Conservation (phyloP, 2,888 invertebrate species). For the Andrena marginata region DNA sequence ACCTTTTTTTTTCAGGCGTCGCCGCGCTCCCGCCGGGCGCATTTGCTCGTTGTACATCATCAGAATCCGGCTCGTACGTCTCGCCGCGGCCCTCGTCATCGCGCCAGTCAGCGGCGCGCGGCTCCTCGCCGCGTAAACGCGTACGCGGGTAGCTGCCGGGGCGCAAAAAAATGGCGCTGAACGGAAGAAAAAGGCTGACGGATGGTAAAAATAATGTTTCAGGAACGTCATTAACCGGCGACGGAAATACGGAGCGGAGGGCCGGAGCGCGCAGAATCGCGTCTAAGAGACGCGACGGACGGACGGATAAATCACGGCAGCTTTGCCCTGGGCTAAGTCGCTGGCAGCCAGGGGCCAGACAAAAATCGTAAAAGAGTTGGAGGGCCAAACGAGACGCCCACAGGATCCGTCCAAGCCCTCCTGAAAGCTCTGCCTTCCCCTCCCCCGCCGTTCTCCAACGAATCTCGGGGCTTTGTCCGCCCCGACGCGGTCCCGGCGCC, state of each 20-base stretch:
- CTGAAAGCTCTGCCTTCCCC: neutral
- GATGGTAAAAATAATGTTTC: slow-evolving; percentile 71
- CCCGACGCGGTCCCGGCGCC: neutral
- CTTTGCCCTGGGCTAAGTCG: slow-evolving; percentile 65
- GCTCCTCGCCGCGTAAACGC: slow-evolving; percentile 31
- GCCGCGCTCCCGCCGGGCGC: slow-evolving; percentile 9
- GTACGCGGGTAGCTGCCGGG: slow-evolving; percentile 49
- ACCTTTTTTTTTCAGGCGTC: slow-evolving; percentile 20
- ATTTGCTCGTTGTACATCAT: slow-evolving; percentile 46
- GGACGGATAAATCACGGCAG: slow-evolving; percentile 78
- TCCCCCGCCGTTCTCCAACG: neutral
- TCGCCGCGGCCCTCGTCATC: slow-evolving; percentile 28
- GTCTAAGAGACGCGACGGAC: slow-evolving; percentile 61
- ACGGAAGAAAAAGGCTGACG: slow-evolving; percentile 45
- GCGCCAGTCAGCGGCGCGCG: slow-evolving; percentile 23
- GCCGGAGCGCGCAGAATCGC: slow-evolving; percentile 17
- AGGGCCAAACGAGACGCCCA: slow-evolving; percentile 69
- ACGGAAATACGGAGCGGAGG: slow-evolving; percentile 73
- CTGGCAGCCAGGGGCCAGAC: slow-evolving; percentile 70
- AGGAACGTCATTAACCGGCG: slow-evolving; percentile 74
- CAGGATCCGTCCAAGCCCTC: slow-evolving; percentile 26
- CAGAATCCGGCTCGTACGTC: slow-evolving; percentile 48
- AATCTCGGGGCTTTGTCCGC: slow-evolving; percentile 18
- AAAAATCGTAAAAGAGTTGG: slow-evolving; percentile 80
- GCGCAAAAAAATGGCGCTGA: slow-evolving; percentile 32